phyloP scores from a whole-genome alignment of 2,113 vertebrate genomes.

The Saimiri boliviensis region DNA sequence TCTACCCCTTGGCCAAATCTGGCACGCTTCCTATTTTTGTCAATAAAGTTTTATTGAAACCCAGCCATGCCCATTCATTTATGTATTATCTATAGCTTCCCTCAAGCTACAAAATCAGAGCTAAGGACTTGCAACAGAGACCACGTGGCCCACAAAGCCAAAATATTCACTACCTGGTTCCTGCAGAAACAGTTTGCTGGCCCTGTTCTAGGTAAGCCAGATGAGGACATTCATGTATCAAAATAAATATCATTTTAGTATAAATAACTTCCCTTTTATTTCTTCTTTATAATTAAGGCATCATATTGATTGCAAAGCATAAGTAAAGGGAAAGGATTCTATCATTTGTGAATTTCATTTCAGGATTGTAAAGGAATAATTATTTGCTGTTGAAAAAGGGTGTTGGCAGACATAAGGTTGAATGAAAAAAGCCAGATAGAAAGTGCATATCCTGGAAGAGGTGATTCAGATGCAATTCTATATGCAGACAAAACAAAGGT shows the following conservation, averaged over 20 bases:
- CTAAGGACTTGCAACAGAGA: not conserved
- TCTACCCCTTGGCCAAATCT: not conserved
- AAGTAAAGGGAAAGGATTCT: not conserved
- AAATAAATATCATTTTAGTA: not conserved
- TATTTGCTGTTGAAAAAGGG: not conserved
- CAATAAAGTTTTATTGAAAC: constrained; percentile 34
- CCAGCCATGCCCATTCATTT: not conserved
- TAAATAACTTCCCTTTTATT: not conserved
- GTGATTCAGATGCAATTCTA: not conserved
- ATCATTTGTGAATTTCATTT: not conserved
- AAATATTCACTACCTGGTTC: not conserved
- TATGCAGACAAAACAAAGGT: not conserved
- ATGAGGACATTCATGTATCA: not conserved
- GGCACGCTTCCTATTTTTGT: not conserved
- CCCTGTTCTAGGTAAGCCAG: too few relatives aligned
- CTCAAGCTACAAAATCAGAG: not conserved
- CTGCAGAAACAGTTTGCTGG: not conserved
- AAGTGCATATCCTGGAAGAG: not conserved
- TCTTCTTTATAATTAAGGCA: not conserved
- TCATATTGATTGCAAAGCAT: not conserved
- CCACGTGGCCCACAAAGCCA: accelerated
- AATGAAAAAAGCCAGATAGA: not conserved
- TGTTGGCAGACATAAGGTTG: not conserved
- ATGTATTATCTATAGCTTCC: not conserved
- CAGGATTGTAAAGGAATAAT: not conserved